A percentile compares a stretch with the other conserved stretches of the same genome.
Evolutionary conservation across 2,113 vertebrate species (phyloP).

Genomic region (Channa argus): DNA sequence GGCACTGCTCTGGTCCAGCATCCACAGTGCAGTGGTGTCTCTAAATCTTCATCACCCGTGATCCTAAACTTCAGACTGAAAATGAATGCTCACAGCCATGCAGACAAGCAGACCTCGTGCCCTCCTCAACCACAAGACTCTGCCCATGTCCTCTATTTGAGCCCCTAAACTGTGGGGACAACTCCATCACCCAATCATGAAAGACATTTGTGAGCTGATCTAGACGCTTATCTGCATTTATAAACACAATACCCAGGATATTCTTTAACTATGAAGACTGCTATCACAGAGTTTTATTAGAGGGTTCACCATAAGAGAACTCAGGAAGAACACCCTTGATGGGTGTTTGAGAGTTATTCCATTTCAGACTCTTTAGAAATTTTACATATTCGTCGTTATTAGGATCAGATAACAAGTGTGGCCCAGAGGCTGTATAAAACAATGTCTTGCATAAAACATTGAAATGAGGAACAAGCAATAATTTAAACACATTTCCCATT

Average conservation of each 20-base stretch:
- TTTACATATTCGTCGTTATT: neutral
- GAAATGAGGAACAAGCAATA: neutral
- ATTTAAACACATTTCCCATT: neutral
- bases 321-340: neutral
- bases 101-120: neutral
- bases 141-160: conserved; percentile 15
- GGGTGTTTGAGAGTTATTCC: neutral
- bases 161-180: conserved; percentile 38
- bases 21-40: neutral
- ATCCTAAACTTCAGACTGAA: neutral
- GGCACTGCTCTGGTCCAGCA: neutral
- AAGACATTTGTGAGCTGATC: conserved; percentile 49
- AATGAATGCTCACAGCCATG: neutral
- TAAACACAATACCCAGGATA: conserved; percentile 39
- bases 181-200: conserved; percentile 41
- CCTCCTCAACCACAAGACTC: neutral
- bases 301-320: conserved; percentile 16
- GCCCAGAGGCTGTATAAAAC: neutral
- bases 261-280: conserved; percentile 32
- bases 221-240: conserved; percentile 23
- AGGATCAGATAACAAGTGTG: neutral
- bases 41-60: neutral
- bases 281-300: conserved; percentile 25
- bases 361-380: conserved; percentile 1
- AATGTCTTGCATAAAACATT: neutral